Evolutionary conservation across 1,140 invertebrate species (phyloP).

Genomic region (Rhyzopertha dominica): DNA sequence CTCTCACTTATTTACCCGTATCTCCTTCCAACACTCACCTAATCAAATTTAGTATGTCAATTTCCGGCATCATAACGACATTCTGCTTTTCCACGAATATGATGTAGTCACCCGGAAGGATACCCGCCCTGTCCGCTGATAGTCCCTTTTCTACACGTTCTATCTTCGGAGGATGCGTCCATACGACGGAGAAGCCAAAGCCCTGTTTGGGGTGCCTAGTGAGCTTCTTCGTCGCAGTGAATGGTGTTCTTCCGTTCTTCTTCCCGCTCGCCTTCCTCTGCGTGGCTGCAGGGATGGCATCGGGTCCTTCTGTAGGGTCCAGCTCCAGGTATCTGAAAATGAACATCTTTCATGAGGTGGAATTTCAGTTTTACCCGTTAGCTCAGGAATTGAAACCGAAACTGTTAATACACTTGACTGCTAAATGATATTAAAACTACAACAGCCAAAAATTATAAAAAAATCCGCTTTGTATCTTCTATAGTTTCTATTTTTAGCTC

Average conservation of each 20-base stretch:
- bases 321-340: conserved; percentile 70
- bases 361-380: too few relatives aligned
- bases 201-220: conserved; percentile 55
- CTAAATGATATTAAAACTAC: too few relatives aligned
- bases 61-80: conserved; percentile 73
- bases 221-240: conserved; percentile 69
- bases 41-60: conserved; percentile 75
- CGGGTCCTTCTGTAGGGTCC: conserved; percentile 59
- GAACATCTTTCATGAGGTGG: not conserved
- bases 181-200: conserved; percentile 86
- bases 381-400: too few relatives aligned
- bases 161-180: conserved; percentile 83
- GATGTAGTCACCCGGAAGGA: conserved; percentile 77
- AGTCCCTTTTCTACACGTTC: conserved; percentile 77
- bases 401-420: too few relatives aligned
- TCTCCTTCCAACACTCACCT: conserved; percentile 52
- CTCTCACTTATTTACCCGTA: not conserved
- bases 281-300: conserved; percentile 50
- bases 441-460: too few relatives aligned
- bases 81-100: conserved; percentile 82
- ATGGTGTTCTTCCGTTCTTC: conserved; percentile 70
- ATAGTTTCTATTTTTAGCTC: too few relatives aligned
- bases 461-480: too few relatives aligned
- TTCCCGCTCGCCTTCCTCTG: conserved; percentile 48
- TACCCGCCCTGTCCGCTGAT: conserved; percentile 73